These are phyloP conservation scores for Pholis gunnellus DNA, from an alignment of 2,113 vertebrate genomes.

Conservation along the genomic window DNA sequence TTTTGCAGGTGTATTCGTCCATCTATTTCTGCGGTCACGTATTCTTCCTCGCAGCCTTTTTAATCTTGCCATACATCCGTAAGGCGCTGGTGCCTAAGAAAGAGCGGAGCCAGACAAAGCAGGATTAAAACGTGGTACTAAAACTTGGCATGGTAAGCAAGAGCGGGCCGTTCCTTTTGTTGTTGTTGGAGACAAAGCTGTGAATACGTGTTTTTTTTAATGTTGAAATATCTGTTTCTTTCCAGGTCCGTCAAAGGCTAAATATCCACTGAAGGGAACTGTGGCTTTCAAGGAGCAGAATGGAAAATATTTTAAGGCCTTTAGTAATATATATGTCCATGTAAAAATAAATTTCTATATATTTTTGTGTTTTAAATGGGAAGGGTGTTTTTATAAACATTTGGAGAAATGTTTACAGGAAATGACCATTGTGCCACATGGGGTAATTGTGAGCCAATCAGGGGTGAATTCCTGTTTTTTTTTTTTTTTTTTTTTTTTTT, in stretches of 20 bases:
- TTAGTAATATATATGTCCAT: conserved; percentile 83
- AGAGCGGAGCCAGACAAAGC: conserved; percentile 67
- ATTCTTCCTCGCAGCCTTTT: conserved; percentile 86
- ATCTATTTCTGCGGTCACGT: conserved; percentile 93
- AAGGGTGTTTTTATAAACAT: conserved; percentile 76
- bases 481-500: conserved; percentile 18
- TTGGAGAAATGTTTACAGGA: conserved; percentile 78
- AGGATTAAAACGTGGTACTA: conserved; percentile 72
- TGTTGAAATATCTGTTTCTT: conserved; percentile 24
- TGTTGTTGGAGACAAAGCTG: not conserved
- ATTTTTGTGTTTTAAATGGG: conserved; percentile 80
- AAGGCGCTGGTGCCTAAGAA: conserved; percentile 91
- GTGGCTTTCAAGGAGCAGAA: conserved; percentile 78
- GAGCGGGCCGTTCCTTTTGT: not conserved
- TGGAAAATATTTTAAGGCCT: conserved; percentile 84
- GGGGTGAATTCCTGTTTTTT: conserved; percentile 62
- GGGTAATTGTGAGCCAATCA: conserved; percentile 74
- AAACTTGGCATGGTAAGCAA: conserved; percentile 59
- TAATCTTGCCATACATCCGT: conserved; percentile 89
- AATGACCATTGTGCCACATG: conserved; percentile 79
- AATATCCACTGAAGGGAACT: conserved; percentile 80
- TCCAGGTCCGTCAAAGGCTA: conserved; percentile 70
- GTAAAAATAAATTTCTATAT: conserved; percentile 82
- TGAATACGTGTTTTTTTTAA: not conserved
- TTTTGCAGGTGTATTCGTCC: conserved; percentile 91